A percentile compares a stretch with the other conserved stretches of the same genome.
These are phyloP conservation scores for Delichon dasypus DNA, from an alignment of 2,797 vertebrate species.

Conservation along the genomic window DNA sequence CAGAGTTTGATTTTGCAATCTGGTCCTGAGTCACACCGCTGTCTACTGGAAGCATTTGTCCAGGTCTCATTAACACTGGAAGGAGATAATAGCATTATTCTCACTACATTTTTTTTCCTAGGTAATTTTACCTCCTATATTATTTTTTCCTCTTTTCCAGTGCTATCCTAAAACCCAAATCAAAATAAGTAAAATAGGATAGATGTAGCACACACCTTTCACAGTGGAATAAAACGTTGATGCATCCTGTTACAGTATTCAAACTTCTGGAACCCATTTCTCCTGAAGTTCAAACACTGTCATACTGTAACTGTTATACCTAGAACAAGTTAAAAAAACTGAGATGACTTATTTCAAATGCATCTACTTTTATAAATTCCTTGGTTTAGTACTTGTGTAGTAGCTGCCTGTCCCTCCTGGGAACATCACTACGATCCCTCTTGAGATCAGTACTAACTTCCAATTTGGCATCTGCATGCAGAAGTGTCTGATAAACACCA, in stretches of 20 bases:
- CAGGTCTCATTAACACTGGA: background rate
- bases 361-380: background rate
- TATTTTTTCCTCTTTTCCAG: background rate
- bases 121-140: background rate
- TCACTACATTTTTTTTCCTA: background rate
- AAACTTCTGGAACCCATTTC: background rate
- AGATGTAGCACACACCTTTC: background rate
- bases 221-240: background rate
- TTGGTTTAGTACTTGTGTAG: background rate
- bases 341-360: background rate
- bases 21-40: background rate
- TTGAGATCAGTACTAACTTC: background rate
- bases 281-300: background rate
- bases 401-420: background rate
- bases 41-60: background rate
- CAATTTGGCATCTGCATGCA: rapidly evolving
- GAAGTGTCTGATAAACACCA: background rate
- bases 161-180: background rate
- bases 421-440: background rate
- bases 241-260: background rate
- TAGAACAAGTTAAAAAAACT: background rate
- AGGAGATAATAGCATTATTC: background rate
- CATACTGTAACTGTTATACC: background rate
- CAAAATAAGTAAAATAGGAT: background rate
- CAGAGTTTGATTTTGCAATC: background rate